phyloP scores from a whole-genome alignment of 2,797 vertebrate genomes.

The Cynodonichthys magdalenae region DNA sequence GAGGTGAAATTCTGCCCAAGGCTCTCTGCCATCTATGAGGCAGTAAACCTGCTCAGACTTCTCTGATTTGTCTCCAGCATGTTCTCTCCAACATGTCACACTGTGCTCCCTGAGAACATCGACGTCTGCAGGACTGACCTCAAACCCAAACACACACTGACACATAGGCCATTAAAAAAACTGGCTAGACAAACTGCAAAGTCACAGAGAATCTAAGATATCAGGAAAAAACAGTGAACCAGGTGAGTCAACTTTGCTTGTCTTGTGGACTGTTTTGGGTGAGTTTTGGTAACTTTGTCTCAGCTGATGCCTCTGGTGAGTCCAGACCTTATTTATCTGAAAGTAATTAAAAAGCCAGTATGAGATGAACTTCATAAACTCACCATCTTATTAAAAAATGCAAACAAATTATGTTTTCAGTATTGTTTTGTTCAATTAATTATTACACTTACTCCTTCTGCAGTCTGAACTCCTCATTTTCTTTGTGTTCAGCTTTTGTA shows the following conservation, averaged over 20 bases:
- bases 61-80: slow-evolving; percentile 36
- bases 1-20: slow-evolving; percentile 43
- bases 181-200: slow-evolving; percentile 1
- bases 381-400: no score
- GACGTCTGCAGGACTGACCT: slow-evolving; percentile 38
- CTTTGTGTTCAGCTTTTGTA: no score
- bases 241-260: neutral
- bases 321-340: no score
- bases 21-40: slow-evolving; percentile 36
- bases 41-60: slow-evolving; percentile 17
- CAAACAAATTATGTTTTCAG: no score
- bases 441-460: no score
- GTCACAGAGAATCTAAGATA: neutral
- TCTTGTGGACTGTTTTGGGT: neutral
- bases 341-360: slow-evolving; percentile 2
- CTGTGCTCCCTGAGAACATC: slow-evolving; percentile 34
- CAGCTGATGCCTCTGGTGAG: neutral
- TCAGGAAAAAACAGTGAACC: neutral
- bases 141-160: slow-evolving; percentile 15
- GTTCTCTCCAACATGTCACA: slow-evolving; percentile 37
- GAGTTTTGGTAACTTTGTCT: neutral
- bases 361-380: neutral
- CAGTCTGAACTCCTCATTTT: no score
- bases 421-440: no score
- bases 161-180: slow-evolving; percentile 1